Conservation (phyloP, 2,888 invertebrate genomes). For the Patella depressa region DNA sequence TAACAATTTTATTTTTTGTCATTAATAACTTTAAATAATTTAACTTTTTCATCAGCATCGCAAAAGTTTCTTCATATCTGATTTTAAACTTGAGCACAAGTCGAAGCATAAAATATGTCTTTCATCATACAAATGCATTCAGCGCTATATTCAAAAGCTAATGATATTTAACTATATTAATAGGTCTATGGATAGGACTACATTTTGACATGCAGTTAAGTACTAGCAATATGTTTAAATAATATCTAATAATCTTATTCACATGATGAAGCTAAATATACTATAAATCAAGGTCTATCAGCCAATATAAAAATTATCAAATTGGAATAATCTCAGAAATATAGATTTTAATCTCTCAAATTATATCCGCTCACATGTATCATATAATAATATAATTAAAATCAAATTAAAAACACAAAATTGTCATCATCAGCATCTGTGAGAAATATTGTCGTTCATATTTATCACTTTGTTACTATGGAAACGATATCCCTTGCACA, state of each 20-base stretch:
- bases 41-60: too few species aligned
- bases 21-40: too few species aligned
- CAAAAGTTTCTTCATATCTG: too few species aligned
- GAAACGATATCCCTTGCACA: conserved; percentile 8
- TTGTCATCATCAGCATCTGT: not conserved
- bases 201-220: not conserved
- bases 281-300: not conserved
- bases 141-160: too few species aligned
- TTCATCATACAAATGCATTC: too few species aligned
- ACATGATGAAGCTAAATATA: not conserved
- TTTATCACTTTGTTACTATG: not conserved
- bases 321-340: conserved; percentile 1
- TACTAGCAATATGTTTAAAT: not conserved
- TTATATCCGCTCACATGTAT: not conserved
- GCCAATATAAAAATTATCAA: not conserved
- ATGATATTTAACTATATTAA: too few species aligned
- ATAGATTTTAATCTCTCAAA: not conserved
- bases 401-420: not conserved
- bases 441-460: not conserved
- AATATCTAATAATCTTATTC: not conserved
- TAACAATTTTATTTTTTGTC: too few species aligned
- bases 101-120: too few species aligned
- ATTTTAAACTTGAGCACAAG: too few species aligned
- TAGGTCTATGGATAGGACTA: too few species aligned
- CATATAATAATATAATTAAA: not conserved